Percentiles rank a stretch among this genome's conserved stretches.
These are phyloP conservation scores for Puma concolor DNA, from an alignment of 2,113 vertebrate species.

Conservation along the genomic window DNA sequence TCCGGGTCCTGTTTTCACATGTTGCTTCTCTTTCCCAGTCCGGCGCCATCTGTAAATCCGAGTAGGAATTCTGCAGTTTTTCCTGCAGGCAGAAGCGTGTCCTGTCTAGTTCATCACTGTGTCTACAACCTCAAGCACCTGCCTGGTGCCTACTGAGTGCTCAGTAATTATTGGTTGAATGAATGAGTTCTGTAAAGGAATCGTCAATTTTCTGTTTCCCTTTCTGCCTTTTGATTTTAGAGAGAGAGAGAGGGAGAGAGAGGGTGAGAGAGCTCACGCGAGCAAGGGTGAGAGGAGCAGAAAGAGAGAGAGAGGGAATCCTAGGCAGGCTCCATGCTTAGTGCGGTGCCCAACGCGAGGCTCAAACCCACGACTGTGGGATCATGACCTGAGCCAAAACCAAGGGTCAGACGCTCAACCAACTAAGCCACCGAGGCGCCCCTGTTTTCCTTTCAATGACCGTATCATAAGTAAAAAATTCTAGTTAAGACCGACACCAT, in stretches of 20 bases:
- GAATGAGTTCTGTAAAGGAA: neutral
- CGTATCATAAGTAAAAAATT: neutral
- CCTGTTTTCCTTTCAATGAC: conserved; percentile 4
- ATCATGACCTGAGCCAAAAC: too few species aligned
- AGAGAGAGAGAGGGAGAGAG: too few species aligned
- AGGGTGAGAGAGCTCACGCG: too few species aligned
- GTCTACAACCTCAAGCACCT: rapidly evolving
- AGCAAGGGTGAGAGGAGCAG: too few species aligned
- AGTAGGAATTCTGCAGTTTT: neutral
- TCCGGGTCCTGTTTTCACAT: neutral
- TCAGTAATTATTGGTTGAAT: neutral
- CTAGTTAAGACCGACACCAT: neutral
- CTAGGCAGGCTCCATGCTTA: too few species aligned
- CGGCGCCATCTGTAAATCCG: too few species aligned
- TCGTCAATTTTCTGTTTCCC: neutral
- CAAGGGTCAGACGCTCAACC: too few species aligned
- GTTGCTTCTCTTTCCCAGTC: neutral
- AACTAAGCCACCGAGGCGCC: too few species aligned
- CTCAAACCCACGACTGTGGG: too few species aligned
- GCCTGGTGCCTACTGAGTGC: neutral
- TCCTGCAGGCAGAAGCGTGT: rapidly evolving
- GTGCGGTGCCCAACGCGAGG: too few species aligned
- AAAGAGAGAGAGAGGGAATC: too few species aligned
- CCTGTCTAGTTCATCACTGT: too few species aligned
- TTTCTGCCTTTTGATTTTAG: neutral